Percentiles rank a stretch among this genome's conserved stretches.
These are phyloP conservation scores for Gryon sp. DNA, from an alignment of 1,140 invertebrate species.

Conservation along the genomic window DNA sequence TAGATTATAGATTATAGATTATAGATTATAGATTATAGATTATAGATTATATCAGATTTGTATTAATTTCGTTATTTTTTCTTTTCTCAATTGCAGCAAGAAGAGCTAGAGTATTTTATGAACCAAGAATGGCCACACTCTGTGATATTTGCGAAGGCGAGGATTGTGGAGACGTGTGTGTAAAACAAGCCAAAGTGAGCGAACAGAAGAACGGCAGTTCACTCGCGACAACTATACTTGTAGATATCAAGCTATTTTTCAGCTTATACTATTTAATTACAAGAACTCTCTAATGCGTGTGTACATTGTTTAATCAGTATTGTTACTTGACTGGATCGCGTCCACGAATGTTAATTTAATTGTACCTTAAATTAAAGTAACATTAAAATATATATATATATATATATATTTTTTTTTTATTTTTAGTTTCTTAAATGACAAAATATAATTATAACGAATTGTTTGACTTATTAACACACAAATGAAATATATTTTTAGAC, in stretches of 20 bases:
- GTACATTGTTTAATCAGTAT: constrained; percentile 33
- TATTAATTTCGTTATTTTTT: constrained; percentile 6
- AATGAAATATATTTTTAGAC: constrained; percentile 1
- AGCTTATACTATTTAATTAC: constrained; percentile 45
- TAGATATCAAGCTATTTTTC: constrained; percentile 48
- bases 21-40: too few relatives aligned
- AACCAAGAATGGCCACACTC: constrained; percentile 83
- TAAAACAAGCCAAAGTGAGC: constrained; percentile 70
- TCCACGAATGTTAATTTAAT: constrained; percentile 29
- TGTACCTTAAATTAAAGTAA: not conserved
- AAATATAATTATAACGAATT: too few relatives aligned
- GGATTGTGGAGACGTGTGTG: constrained; percentile 82
- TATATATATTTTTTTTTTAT: too few relatives aligned
- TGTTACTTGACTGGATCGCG: not conserved
- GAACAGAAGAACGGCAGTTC: constrained; percentile 50
- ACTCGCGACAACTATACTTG: constrained; percentile 29
- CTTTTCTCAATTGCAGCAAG: constrained; percentile 79
- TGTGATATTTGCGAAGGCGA: constrained; percentile 89
- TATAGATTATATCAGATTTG: constrained; percentile 4
- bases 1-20: too few relatives aligned
- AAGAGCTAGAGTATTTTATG: constrained; percentile 88
- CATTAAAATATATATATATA: not conserved
- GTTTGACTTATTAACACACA: not conserved
- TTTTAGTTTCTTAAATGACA: too few relatives aligned
- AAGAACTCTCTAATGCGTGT: constrained; percentile 21